Evolutionary conservation across 2,113 vertebrate genomes (phyloP).

Genomic region (Pungitius pungitius): DNA sequence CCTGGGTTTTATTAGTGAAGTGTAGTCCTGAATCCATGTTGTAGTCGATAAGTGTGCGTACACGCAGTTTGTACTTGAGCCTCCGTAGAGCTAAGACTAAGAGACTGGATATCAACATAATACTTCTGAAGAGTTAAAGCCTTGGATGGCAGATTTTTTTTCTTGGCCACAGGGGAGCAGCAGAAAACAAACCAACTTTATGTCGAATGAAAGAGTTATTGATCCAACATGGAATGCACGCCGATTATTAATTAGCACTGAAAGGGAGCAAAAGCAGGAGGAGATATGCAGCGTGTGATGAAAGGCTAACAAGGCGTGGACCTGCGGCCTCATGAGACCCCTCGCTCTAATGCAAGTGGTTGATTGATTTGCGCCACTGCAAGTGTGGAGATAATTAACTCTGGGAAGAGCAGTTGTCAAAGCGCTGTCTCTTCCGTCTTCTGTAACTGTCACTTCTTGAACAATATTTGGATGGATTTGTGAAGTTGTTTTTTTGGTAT

Average conservation of each 20-base stretch:
- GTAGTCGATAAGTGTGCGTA: not conserved
- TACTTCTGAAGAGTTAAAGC: not conserved
- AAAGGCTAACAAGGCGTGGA: conserved; percentile 43
- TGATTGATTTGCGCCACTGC: conserved; percentile 58
- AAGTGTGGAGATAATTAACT: conserved; percentile 46
- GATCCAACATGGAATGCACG: conserved; percentile 20
- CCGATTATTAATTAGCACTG: conserved; percentile 28
- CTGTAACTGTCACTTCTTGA: conserved; percentile 38
- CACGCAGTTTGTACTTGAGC: not conserved
- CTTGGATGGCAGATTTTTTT: not conserved
- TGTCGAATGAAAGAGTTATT: conserved; percentile 20
- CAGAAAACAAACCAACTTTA: not conserved
- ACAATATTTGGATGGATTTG: too few species aligned
- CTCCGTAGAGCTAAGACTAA: not conserved
- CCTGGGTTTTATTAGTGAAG: not conserved
- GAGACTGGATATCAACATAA: not conserved
- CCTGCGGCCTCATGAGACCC: conserved; percentile 49
- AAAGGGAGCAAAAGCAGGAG: conserved; percentile 5
- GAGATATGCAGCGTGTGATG: conserved; percentile 40
- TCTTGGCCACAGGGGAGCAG: not conserved
- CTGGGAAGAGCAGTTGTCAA: conserved; percentile 34
- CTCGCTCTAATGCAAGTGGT: conserved; percentile 59
- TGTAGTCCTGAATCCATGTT: not conserved
- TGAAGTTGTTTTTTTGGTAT: too few species aligned
- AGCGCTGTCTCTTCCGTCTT: conserved; percentile 22